These are phyloP conservation scores for Damaliscus lunatus DNA, from an alignment of 2,113 vertebrate species.

Conservation along the genomic window DNA sequence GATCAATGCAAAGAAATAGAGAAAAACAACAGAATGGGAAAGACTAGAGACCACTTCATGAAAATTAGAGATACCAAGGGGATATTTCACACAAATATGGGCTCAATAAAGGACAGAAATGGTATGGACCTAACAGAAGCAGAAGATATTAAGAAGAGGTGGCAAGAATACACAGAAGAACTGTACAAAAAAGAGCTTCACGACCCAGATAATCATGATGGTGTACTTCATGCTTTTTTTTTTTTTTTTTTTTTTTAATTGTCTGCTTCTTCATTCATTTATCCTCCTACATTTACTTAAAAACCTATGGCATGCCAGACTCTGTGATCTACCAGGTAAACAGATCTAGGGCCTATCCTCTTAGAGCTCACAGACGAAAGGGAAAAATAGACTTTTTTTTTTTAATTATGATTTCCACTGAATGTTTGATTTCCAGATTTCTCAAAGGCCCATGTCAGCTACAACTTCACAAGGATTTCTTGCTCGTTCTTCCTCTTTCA, in stretches of 20 bases:
- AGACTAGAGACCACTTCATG: too few species aligned
- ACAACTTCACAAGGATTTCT: neutral
- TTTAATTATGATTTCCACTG: neutral
- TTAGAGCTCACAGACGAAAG: neutral
- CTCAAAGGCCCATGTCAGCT: neutral
- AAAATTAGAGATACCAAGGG: too few species aligned
- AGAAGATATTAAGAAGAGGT: too few species aligned
- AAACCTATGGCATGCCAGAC: too few species aligned
- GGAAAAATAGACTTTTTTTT: neutral
- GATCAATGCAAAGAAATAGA: too few species aligned
- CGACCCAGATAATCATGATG: rapidly evolving
- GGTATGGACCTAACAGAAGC: too few species aligned
- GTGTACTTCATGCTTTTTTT: too few species aligned
- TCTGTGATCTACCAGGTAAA: slow-evolving; percentile 1
- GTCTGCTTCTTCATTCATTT: neutral
- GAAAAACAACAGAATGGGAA: too few species aligned
- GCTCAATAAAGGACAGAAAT: too few species aligned
- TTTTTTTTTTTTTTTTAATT: neutral
- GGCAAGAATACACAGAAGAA: too few species aligned
- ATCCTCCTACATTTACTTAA: neutral
- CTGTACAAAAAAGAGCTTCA: too few species aligned
- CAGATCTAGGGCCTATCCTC: neutral
- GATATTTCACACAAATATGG: too few species aligned
- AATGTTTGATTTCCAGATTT: neutral
- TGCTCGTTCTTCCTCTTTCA: neutral